Percentiles rank a stretch among this genome's conserved stretches.
phyloP scores from a whole-genome alignment of 2,888 invertebrate species.

The Branchipolynoe longqiensis region DNA sequence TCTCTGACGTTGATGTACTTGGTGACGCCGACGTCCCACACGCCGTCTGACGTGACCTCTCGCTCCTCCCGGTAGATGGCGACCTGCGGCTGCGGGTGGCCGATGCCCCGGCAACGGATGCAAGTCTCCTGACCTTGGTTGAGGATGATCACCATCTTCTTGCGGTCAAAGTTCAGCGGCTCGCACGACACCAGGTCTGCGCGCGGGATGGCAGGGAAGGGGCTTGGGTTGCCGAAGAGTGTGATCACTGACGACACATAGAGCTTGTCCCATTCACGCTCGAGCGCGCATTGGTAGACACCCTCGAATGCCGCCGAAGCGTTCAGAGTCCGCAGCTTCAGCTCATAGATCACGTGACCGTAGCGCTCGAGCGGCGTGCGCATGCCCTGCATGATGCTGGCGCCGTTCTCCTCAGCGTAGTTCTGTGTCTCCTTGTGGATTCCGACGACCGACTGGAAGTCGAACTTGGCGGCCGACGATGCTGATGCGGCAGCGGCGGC shows the following conservation, averaged over 20 bases:
- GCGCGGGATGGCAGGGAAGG: conserved; percentile 41
- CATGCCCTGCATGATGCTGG: conserved; percentile 44
- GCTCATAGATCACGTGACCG: conserved; percentile 55
- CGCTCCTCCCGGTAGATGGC: conserved; percentile 36
- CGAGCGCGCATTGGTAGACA: conserved; percentile 49
- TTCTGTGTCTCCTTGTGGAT: conserved; percentile 58
- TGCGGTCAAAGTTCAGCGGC: conserved; percentile 38
- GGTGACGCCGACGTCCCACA: conserved; percentile 58
- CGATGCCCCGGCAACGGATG: conserved; percentile 53
- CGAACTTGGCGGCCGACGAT: conserved; percentile 49
- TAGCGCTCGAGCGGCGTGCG: conserved; percentile 10
- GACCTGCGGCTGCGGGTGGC: conserved; percentile 45
- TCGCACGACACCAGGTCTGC: conserved; percentile 54
- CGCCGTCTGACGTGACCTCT: conserved; percentile 2
- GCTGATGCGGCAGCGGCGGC: neutral
- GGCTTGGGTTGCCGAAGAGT: conserved; percentile 15
- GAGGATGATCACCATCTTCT: conserved; percentile 28
- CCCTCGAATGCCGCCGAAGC: conserved; percentile 38
- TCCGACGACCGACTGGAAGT: conserved; percentile 48
- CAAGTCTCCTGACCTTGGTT: conserved; percentile 58
- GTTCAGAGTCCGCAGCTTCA: conserved; percentile 39
- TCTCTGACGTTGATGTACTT: conserved; percentile 65
- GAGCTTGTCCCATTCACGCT: conserved; percentile 49
- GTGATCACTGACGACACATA: conserved; percentile 51
- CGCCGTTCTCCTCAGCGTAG: conserved; percentile 54